Percentiles rank a stretch among this genome's conserved stretches.
Conservation (phyloP, 2,888 invertebrate genomes). For the Nineta flava region DNA sequence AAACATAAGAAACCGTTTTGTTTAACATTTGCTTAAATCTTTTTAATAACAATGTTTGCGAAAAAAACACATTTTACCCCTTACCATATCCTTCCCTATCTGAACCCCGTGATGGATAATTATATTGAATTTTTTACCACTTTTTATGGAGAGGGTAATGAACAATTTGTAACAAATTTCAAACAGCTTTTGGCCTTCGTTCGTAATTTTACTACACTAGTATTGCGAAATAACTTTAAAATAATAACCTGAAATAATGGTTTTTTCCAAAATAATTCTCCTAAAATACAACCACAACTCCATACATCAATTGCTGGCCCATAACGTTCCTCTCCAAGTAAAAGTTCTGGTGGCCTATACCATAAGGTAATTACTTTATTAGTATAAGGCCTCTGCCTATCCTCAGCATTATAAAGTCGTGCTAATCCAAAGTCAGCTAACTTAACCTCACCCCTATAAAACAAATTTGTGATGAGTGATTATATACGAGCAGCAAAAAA, state of each 20-base stretch:
- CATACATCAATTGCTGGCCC: conserved; percentile 97
- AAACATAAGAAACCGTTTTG: no score
- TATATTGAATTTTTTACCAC: no score
- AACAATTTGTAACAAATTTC: no score
- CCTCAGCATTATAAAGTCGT: conserved; percentile 87
- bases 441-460: conserved; percentile 89
- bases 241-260: conserved; percentile 80
- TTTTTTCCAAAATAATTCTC: conserved; percentile 89
- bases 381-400: conserved; percentile 89
- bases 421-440: conserved; percentile 97
- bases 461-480: no score
- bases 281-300: conserved; percentile 98
- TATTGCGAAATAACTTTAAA: neutral
- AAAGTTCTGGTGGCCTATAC: conserved; percentile 95
- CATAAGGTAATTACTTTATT: conserved; percentile 98
- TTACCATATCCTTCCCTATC: no score
- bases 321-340: conserved; percentile 93
- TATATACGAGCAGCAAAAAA: no score
- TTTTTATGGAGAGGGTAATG: no score
- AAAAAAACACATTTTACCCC: no score
- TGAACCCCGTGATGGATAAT: no score
- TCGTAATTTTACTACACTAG: neutral
- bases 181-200: no score
- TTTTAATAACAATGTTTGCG: no score
- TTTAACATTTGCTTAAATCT: no score